phyloP scores from a whole-genome alignment of 1,140 invertebrate genomes.

The Dryas iulia region DNA sequence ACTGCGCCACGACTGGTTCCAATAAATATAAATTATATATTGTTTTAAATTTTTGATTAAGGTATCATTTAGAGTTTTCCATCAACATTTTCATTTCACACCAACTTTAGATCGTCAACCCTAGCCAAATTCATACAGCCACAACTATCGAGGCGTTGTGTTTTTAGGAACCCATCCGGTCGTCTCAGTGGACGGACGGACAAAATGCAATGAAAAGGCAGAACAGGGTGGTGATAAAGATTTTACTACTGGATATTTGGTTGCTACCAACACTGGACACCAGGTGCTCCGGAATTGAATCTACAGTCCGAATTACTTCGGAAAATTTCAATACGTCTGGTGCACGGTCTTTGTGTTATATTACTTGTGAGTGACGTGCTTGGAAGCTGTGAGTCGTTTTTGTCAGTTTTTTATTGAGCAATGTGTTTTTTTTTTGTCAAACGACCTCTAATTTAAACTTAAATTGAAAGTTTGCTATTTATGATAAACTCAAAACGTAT shows the following conservation, averaged over 20 bases:
- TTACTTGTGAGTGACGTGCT: not conserved
- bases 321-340: not conserved
- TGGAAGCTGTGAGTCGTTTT: not conserved
- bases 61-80: no score
- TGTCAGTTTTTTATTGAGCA: no score
- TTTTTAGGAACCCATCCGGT: slow-evolving; percentile 15
- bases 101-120: no score
- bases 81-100: no score
- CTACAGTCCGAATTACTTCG: not conserved
- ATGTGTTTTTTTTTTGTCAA: no score
- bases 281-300: slow-evolving; percentile 1
- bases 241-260: no score
- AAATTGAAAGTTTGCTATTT: no score
- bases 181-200: slow-evolving; percentile 12
- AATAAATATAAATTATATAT: no score
- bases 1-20: no score
- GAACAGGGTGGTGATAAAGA: slow-evolving; percentile 13
- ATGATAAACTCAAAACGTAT: no score
- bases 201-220: slow-evolving; percentile 12
- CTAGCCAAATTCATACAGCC: slow-evolving; percentile 1
- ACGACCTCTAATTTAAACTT: no score
- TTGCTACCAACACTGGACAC: not conserved
- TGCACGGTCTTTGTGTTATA: not conserved
- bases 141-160: slow-evolving; percentile 15
- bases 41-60: no score